Percentiles rank a stretch among this genome's conserved stretches.
phyloP scores from a whole-genome alignment of 2,888 invertebrate genomes.

The Anagyrus pseudococci region DNA sequence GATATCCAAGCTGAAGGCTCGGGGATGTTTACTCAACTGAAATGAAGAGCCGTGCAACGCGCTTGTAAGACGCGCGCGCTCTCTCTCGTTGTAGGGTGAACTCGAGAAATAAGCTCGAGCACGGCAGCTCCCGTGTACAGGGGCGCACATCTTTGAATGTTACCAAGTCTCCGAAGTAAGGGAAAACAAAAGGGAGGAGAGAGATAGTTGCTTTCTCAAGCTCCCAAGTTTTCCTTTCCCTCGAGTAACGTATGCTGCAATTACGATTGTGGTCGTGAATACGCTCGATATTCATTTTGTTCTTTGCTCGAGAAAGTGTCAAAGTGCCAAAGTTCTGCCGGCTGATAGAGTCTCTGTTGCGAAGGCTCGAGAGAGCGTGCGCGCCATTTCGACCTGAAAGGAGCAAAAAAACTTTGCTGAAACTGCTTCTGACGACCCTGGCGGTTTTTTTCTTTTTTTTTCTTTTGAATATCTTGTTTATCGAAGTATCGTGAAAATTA shows the following conservation, averaged over 20 bases:
- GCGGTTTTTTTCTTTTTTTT: too few species aligned
- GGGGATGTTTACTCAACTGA: background rate
- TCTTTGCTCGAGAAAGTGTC: conserved; percentile 7
- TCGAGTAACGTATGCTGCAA: background rate
- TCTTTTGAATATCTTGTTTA: too few species aligned
- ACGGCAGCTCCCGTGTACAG: too few species aligned
- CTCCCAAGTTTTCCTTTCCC: background rate
- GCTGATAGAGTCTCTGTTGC: conserved; percentile 6
- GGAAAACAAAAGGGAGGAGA: background rate
- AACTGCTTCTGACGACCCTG: too few species aligned
- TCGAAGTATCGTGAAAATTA: too few species aligned
- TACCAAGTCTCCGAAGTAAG: conserved; percentile 10
- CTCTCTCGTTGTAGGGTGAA: background rate
- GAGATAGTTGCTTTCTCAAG: background rate
- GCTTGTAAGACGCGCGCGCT: background rate
- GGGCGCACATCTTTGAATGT: background rate
- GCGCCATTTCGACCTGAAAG: too few species aligned
- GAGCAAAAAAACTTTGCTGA: too few species aligned
- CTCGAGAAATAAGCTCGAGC: too few species aligned
- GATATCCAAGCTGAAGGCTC: background rate
- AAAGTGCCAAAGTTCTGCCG: background rate
- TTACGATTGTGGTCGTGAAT: background rate
- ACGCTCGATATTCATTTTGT: conserved; percentile 9
- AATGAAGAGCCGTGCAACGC: background rate
- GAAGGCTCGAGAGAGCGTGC: too few species aligned